Evolutionary conservation across 2,888 invertebrate genomes (phyloP), one percentile per base, ranked within the genome.

Genomic region (Perdita meconis): DNA sequence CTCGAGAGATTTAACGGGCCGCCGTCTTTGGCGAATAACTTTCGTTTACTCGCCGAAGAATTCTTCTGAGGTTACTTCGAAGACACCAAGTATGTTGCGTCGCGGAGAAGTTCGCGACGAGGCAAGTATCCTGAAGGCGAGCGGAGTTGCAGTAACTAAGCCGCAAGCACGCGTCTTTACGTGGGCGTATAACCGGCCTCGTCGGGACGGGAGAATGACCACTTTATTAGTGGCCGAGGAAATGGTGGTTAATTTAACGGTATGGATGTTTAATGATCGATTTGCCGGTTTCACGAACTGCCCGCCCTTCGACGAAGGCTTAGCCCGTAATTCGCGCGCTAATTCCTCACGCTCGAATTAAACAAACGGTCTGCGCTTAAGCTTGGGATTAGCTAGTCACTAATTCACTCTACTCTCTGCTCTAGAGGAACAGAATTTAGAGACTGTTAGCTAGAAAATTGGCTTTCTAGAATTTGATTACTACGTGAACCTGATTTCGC

Each of bases 181-280:
- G 61, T 53, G 22, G 22, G 19, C 6, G 40, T 38, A 13, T 51
- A 66, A 69, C 53, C 30, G 34, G 38, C 22, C 40, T 50, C 55
- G 47, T 50, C 22, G 61, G 22, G 67, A 19, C 34, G 40, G 72
- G 63, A 19, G 78, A 80, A 86, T 80, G 85, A 73, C 74, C 86
- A 87, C 86, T 89, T 90, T 89, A 89, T 90, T 87, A 88, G 83
- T 74, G 79, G 63, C 78, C 61, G 81, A 88, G 85, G 87, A 85
- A 83, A 86, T 77, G 82, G 70, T 78, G 81, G 83, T 89, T 89
- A 88, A 89, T 89, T 89, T 86, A 89, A 87, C 88, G 72, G 86
- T 78, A 81, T 77, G 87, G 85, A 81, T 86, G 85, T 86, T 89
- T 89, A 88, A 89, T 89, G 89, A 90, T 89, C 90, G 87, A 90